Evolutionary conservation across 1,140 invertebrate species (phyloP).

Genomic region (Drosophila kepulauana): DNA sequence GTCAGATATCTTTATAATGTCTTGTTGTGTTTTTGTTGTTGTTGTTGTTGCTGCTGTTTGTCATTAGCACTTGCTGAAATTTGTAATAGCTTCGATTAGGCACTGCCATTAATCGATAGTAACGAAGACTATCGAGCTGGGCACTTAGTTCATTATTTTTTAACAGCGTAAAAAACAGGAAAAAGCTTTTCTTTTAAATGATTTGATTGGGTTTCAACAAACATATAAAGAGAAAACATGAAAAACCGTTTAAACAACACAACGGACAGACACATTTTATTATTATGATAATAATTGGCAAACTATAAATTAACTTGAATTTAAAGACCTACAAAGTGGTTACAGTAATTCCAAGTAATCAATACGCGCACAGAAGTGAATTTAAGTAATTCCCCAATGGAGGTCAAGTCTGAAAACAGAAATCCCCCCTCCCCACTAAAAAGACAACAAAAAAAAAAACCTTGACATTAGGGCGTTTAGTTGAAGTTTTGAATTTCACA

Average conservation of each 20-base stretch:
- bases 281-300: slow-evolving; percentile 2
- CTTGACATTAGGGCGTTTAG: slow-evolving; percentile 68
- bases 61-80: slow-evolving; percentile 10
- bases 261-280: background rate
- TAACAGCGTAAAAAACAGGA: background rate
- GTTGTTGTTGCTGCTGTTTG: background rate
- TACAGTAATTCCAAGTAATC: slow-evolving; percentile 1
- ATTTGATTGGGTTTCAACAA: background rate
- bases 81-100: slow-evolving; percentile 27
- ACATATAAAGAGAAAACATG: slow-evolving; percentile 9
- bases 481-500: slow-evolving; percentile 32
- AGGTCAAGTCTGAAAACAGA: slow-evolving; percentile 61
- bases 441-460: slow-evolving; percentile 16
- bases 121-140: slow-evolving; percentile 3
- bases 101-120: slow-evolving; percentile 10
- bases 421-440: background rate
- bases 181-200: slow-evolving; percentile 12
- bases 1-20: slow-evolving; percentile 26
- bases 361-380: background rate
- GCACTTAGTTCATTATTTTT: background rate
- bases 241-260: background rate
- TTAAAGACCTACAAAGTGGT: background rate
- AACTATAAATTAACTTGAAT: background rate
- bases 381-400: slow-evolving; percentile 36
- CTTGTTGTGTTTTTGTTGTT: background rate